Conservation (phyloP, 2,113 vertebrate genomes). For the Camelus bactrianus region DNA sequence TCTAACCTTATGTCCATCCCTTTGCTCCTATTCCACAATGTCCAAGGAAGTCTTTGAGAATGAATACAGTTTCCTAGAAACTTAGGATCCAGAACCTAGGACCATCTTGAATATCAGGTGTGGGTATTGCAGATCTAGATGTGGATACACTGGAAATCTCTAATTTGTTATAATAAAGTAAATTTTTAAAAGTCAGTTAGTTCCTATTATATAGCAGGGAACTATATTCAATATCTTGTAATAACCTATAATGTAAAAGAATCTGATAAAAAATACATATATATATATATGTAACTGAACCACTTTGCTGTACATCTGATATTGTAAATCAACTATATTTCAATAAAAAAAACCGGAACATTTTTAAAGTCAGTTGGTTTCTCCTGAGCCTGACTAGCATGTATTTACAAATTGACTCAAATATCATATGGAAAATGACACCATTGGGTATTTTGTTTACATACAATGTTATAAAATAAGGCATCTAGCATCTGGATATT, state of each 20-base stretch:
- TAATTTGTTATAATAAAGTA: not conserved
- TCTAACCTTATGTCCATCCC: not conserved
- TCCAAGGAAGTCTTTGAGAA: not conserved
- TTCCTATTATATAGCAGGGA: too few relatives aligned
- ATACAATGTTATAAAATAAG: not conserved
- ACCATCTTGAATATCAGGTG: not conserved
- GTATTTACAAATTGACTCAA: not conserved
- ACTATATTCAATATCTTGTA: too few relatives aligned
- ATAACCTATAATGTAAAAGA: too few relatives aligned
- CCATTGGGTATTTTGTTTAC: not conserved
- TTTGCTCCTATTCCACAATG: not conserved
- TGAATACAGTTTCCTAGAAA: not conserved
- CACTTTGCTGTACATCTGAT: too few relatives aligned
- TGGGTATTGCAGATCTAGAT: not conserved
- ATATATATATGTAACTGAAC: too few relatives aligned
- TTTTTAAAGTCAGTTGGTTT: not conserved
- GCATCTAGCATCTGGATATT: not conserved
- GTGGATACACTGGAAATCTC: not conserved
- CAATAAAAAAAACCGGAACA: too few relatives aligned
- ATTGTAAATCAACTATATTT: too few relatives aligned
- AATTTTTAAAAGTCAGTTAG: not conserved
- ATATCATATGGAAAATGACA: not conserved
- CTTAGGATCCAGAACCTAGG: not conserved
- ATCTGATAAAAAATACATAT: too few relatives aligned
- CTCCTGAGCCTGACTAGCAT: not conserved